These are phyloP conservation scores for Pseudachorutes palmiensis DNA, from an alignment of 1,140 invertebrate genomes.

Conservation along the genomic window DNA sequence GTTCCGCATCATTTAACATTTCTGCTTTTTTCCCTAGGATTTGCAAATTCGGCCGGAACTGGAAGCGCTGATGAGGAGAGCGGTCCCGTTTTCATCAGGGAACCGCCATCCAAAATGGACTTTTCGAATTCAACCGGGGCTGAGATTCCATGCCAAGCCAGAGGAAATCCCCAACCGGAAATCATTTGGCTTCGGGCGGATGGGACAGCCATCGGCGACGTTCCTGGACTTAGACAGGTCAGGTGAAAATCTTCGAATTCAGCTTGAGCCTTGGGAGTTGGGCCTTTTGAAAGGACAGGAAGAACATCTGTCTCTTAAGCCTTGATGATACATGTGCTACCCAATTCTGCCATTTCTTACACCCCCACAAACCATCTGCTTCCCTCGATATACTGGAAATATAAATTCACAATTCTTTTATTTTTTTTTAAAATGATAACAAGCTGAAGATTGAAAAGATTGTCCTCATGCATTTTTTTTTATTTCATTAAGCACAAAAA, in stretches of 20 bases:
- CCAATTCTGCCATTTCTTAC: no score
- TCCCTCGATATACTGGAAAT: no score
- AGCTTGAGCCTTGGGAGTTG: no score
- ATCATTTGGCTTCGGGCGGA: conserved; percentile 85
- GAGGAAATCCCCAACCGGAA: conserved; percentile 79
- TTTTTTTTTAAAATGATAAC: no score
- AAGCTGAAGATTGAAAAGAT: no score
- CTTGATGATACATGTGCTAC: no score
- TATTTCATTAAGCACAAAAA: no score
- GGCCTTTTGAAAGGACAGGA: no score
- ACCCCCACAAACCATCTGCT: no score
- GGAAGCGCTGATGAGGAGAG: conserved; percentile 45
- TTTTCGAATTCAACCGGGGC: conserved; percentile 91
- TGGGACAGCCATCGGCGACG: conserved; percentile 77
- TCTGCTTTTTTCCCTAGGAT: conserved; percentile 13
- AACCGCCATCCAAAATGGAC: conserved; percentile 80
- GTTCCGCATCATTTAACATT: neutral
- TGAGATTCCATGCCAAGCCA: conserved; percentile 81
- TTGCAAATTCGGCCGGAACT: conserved; percentile 42
- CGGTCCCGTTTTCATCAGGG: conserved; percentile 82
- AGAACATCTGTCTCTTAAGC: no score
- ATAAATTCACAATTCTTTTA: no score
- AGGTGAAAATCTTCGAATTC: conserved; percentile 3
- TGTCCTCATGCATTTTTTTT: no score
- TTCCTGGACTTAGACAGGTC: conserved; percentile 75